A percentile compares a stretch with the other conserved stretches of the same genome.
Conservation (phyloP, 1,140 invertebrate species). For the Ruditapes philippinarum region DNA sequence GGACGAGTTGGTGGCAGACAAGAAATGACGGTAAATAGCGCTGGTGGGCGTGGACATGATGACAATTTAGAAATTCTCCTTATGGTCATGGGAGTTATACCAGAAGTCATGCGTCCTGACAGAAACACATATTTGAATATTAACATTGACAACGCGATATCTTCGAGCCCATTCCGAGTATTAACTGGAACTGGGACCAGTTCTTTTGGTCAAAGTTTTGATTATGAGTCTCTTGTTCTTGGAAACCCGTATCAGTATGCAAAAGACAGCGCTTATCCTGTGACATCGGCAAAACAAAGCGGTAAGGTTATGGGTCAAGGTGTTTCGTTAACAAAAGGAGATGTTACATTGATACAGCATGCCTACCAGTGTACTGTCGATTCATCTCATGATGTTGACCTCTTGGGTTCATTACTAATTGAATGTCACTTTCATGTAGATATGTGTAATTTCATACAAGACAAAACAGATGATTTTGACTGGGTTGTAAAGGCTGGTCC, state of each 20-base stretch:
- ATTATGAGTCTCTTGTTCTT: constrained; percentile 34
- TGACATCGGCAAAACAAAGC: constrained; percentile 15
- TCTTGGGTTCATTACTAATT: background rate
- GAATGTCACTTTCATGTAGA: constrained; percentile 72
- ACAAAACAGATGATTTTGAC: constrained; percentile 76
- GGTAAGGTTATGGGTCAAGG: constrained; percentile 43
- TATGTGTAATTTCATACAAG: constrained; percentile 74
- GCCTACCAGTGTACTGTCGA: constrained; percentile 31
- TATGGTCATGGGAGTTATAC: constrained; percentile 27
- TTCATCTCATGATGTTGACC: background rate
- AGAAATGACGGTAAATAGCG: constrained; percentile 19
- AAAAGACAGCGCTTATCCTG: constrained; percentile 3
- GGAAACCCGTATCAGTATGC: constrained; percentile 22
- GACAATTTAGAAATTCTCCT: constrained; percentile 40
- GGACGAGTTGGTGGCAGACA: constrained; percentile 41
- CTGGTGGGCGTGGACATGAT: constrained; percentile 19
- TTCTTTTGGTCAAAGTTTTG: constrained; percentile 23
- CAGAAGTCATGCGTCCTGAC: constrained; percentile 41
- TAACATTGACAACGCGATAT: constrained; percentile 16
- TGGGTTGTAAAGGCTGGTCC: constrained; percentile 74
- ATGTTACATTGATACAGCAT: constrained; percentile 23
- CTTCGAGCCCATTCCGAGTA: background rate
- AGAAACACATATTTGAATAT: constrained; percentile 30
- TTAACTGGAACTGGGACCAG: constrained; percentile 29
- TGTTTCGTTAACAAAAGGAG: constrained; percentile 4